These are phyloP conservation scores for Psammodynastes pulverulentus DNA, from an alignment of 2,113 vertebrate genomes.

Conservation along the genomic window DNA sequence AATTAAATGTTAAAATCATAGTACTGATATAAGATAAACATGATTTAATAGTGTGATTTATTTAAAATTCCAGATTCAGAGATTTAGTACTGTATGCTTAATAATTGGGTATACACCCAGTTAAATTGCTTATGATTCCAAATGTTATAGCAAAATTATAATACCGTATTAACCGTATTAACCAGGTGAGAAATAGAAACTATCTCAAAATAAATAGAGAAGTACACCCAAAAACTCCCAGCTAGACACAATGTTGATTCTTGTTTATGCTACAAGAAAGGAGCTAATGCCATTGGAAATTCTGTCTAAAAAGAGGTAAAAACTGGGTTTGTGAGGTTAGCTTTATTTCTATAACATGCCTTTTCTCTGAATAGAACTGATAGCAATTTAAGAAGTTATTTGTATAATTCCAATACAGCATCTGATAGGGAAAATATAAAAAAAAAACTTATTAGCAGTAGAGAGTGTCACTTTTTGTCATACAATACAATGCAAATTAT, in stretches of 20 bases:
- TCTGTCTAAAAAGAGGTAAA: background rate
- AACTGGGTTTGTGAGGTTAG: background rate
- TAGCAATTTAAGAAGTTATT: background rate
- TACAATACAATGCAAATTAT: background rate
- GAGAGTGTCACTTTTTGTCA: background rate
- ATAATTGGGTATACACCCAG: background rate
- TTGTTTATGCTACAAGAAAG: background rate
- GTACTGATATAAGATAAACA: background rate
- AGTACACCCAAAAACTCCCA: background rate
- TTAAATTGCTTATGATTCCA: background rate
- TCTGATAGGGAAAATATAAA: background rate
- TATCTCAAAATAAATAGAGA: constrained; percentile 6
- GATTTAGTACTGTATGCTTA: background rate
- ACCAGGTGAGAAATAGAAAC: constrained; percentile 9
- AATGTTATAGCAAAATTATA: constrained; percentile 23
- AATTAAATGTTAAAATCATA: background rate
- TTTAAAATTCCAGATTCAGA: background rate
- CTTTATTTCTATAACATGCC: background rate
- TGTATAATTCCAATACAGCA: background rate
- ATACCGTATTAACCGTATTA: background rate
- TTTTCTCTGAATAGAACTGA: background rate
- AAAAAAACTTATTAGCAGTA: background rate
- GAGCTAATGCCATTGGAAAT: background rate
- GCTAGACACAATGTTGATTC: background rate
- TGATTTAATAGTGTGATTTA: background rate